Percentiles rank a stretch among this genome's conserved stretches.
Evolutionary conservation across 2,113 vertebrate genomes (phyloP).

Genomic region (Oreocharis arfaki): DNA sequence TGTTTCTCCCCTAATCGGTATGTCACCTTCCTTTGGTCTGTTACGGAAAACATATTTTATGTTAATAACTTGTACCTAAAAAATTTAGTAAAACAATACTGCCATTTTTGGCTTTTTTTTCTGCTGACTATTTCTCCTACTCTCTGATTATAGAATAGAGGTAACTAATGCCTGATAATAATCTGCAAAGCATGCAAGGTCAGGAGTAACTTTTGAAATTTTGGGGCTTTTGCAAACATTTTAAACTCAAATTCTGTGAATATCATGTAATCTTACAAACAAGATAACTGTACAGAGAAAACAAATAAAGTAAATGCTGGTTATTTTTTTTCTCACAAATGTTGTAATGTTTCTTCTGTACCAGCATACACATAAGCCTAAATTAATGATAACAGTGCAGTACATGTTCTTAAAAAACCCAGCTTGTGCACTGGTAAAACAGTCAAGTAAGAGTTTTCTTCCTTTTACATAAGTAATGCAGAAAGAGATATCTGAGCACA

Average conservation of each 20-base stretch:
- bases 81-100: not conserved
- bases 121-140: not conserved
- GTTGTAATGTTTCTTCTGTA: not conserved
- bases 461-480: not conserved
- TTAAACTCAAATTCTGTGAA: not conserved
- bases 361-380: not conserved
- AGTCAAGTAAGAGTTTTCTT: not conserved
- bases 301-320: not conserved
- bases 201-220: not conserved
- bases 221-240: not conserved
- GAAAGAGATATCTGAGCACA: fast-evolving
- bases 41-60: not conserved
- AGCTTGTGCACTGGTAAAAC: not conserved
- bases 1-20: not conserved
- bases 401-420: not conserved
- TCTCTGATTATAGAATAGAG: not conserved
- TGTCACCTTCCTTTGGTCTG: not conserved
- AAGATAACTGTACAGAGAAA: not conserved
- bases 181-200: not conserved
- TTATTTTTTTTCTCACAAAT: not conserved
- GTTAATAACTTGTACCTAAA: not conserved
- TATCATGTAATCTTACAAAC: not conserved
- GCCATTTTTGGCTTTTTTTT: not conserved
- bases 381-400: not conserved
- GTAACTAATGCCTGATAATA: not conserved